These are phyloP conservation scores for Strongylocentrotus purpuratus DNA, from an alignment of 35 echinoderm and acorn worm species.

Conservation along the genomic window DNA sequence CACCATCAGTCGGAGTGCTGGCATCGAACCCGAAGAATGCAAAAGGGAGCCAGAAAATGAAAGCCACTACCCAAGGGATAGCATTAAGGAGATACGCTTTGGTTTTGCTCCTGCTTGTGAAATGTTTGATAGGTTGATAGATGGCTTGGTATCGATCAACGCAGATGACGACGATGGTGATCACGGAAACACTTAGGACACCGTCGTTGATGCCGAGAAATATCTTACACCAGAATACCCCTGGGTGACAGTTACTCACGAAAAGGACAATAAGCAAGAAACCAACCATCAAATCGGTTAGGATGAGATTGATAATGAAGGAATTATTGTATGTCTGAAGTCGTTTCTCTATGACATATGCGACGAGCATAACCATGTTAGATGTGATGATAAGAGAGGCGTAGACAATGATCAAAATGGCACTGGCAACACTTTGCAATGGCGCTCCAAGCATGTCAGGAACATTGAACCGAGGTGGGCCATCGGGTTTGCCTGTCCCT, in stretches of 20 bases:
- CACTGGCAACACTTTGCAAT: background rate
- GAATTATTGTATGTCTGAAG: slow-evolving; percentile 17
- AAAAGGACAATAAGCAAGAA: background rate
- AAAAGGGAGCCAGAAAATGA: background rate
- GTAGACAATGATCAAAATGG: background rate
- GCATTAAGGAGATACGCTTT: background rate
- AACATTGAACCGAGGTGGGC: background rate
- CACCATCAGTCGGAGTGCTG: background rate
- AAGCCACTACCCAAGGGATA: background rate
- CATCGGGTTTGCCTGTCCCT: background rate
- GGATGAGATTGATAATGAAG: slow-evolving; percentile 9
- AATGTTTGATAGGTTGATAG: slow-evolving; percentile 2
- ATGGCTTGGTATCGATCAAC: background rate
- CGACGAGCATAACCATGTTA: slow-evolving; percentile 4
- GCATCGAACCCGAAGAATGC: background rate
- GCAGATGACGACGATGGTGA: slow-evolving; percentile 25
- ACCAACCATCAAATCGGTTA: background rate
- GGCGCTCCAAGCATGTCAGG: background rate
- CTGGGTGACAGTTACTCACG: background rate
- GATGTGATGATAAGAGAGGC: background rate
- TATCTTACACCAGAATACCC: background rate
- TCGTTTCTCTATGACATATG: background rate
- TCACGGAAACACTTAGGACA: background rate
- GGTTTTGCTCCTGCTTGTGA: background rate
- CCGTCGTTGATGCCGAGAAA: background rate